Evolutionary conservation across 2,113 vertebrate genomes (phyloP).

Genomic region (Athene noctua): DNA sequence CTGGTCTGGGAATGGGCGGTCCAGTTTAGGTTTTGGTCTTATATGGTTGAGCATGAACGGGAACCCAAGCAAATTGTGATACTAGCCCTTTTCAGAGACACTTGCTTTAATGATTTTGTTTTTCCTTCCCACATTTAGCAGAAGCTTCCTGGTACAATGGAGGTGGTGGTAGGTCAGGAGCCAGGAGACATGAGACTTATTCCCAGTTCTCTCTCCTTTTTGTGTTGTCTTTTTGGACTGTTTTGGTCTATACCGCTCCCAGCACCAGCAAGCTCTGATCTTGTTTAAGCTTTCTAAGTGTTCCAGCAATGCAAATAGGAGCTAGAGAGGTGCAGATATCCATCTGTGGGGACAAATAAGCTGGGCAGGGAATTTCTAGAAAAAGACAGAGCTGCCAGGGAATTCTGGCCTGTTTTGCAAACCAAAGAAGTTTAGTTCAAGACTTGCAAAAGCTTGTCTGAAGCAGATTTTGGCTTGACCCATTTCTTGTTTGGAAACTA

Average conservation of each 20-base stretch:
- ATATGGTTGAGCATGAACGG: neutral
- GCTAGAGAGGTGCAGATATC: neutral
- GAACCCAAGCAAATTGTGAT: neutral
- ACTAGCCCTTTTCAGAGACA: neutral
- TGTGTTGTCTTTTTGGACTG: neutral
- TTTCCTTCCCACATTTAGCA: neutral
- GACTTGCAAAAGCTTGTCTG: conserved; percentile 6
- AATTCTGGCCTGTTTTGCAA: conserved; percentile 35
- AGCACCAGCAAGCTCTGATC: neutral
- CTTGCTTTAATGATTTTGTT: neutral
- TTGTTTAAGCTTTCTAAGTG: conserved; percentile 8
- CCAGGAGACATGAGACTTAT: neutral
- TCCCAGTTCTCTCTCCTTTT: neutral
- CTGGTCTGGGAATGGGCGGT: neutral
- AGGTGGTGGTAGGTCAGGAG: neutral
- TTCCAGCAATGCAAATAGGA: conserved; percentile 36
- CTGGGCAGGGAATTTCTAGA: neutral
- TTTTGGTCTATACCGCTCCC: neutral
- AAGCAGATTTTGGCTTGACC: conserved; percentile 11
- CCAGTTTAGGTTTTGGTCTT: conserved; percentile 31
- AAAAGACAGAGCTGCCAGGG: neutral
- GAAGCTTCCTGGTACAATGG: neutral
- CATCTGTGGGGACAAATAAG: conserved; percentile 10
- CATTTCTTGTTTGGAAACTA: neutral
- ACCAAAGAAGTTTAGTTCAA: neutral